Percentiles rank a stretch among this genome's conserved stretches.
These are phyloP conservation scores for Catocala nupta DNA, from an alignment of 2,888 invertebrate genomes.

Conservation along the genomic window DNA sequence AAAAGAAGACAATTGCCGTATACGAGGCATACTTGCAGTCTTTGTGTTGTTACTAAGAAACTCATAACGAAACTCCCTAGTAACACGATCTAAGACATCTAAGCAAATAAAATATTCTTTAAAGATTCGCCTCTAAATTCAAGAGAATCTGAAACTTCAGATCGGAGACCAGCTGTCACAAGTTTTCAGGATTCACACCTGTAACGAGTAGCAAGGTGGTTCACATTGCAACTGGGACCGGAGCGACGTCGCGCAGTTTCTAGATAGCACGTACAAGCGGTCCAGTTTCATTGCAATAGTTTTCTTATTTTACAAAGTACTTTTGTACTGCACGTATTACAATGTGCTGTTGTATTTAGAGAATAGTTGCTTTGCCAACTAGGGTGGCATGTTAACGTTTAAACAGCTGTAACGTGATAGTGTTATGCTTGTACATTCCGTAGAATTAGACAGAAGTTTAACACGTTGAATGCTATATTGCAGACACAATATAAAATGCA, in stretches of 20 bases:
- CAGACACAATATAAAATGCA: too few species aligned
- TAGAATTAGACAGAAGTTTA: too few species aligned
- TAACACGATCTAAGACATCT: too few species aligned
- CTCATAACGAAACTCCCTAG: too few species aligned
- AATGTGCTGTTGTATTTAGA: background rate
- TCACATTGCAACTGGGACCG: conserved; percentile 6
- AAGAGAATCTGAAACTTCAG: background rate
- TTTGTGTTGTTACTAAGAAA: too few species aligned
- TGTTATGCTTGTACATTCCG: too few species aligned
- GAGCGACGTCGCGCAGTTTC: conserved; percentile 3
- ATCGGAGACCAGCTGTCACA: conserved; percentile 6
- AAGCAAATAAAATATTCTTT: too few species aligned
- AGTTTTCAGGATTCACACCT: conserved; percentile 8
- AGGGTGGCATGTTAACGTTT: too few species aligned
- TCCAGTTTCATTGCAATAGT: conserved; percentile 4
- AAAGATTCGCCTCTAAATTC: background rate
- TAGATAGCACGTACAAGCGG: conserved; percentile 3
- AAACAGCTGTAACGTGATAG: too few species aligned
- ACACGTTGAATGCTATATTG: too few species aligned
- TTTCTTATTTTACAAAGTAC: background rate
- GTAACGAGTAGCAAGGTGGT: conserved; percentile 12
- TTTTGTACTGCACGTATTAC: background rate
- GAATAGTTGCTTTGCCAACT: background rate
- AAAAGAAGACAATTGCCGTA: too few species aligned
- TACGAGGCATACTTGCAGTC: too few species aligned